phyloP scores from a whole-genome alignment of 2,888 invertebrate species.

The Diaperis boleti region DNA sequence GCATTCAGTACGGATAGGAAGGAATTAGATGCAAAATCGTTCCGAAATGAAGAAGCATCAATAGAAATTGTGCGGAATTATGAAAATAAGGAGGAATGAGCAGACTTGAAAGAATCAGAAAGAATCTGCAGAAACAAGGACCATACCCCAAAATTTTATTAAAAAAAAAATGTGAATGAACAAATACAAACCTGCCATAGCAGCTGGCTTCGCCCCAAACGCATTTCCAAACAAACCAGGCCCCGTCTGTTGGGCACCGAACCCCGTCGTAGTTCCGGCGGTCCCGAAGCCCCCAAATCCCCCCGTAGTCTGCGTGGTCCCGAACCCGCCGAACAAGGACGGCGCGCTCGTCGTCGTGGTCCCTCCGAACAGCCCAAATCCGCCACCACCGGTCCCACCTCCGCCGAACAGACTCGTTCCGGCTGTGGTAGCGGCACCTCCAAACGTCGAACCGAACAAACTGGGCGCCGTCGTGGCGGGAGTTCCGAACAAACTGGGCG shows the following conservation, averaged over 20 bases:
- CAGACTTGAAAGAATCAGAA: too few relatives aligned
- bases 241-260: conserved; percentile 61
- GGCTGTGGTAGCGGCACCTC: conserved; percentile 51
- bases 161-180: too few relatives aligned
- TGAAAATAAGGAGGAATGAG: too few relatives aligned
- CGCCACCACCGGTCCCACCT: conserved; percentile 47
- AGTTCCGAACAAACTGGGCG: conserved; percentile 67
- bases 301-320: conserved; percentile 61
- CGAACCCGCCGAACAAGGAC: conserved; percentile 61
- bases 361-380: conserved; percentile 61
- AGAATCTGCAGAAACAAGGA: too few relatives aligned
- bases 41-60: too few relatives aligned
- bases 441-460: conserved; percentile 63
- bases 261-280: conserved; percentile 52
- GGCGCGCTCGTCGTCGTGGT: conserved; percentile 56
- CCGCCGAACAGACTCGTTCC: conserved; percentile 54
- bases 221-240: conserved; percentile 62
- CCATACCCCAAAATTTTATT: too few relatives aligned
- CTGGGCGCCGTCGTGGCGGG: conserved; percentile 49
- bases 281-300: conserved; percentile 66
- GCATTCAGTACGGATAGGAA: too few relatives aligned
- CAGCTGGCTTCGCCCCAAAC: conserved; percentile 64
- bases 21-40: too few relatives aligned
- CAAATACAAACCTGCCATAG: conserved; percentile 13
- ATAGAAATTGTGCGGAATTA: too few relatives aligned